Percentiles rank a stretch among this genome's conserved stretches.
These are phyloP conservation scores for Beaufortia kweichowensis DNA, from an alignment of 2,113 vertebrate genomes.

Conservation along the genomic window DNA sequence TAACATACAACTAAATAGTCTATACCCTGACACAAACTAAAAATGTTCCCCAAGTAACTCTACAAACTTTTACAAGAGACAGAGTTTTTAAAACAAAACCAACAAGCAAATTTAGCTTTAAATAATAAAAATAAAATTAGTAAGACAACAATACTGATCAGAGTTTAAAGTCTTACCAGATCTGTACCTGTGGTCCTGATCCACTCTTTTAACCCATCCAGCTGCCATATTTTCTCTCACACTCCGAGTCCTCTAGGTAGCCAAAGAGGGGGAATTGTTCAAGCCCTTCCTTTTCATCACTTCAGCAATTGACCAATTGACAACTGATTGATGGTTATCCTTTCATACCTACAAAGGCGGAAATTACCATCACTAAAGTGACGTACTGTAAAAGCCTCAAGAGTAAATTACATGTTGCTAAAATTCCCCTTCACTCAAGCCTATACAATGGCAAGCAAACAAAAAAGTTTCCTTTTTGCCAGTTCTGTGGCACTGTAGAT, in stretches of 20 bases:
- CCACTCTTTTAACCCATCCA: slow-evolving; percentile 77
- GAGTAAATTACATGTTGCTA: slow-evolving; percentile 99
- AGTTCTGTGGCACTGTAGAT: slow-evolving; percentile 91
- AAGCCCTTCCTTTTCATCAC: slow-evolving; percentile 91
- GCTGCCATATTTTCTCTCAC: slow-evolving; percentile 83
- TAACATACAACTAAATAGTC: not conserved
- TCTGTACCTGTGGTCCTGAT: slow-evolving; percentile 69
- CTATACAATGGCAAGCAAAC: slow-evolving; percentile 85
- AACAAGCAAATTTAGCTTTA: no score
- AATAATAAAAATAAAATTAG: not conserved
- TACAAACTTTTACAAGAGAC: no score
- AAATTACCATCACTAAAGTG: slow-evolving; percentile 99
- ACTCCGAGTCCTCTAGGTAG: slow-evolving; percentile 87
- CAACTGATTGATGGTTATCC: slow-evolving; percentile 99
- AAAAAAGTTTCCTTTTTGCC: slow-evolving; percentile 91
- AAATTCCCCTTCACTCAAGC: slow-evolving; percentile 87
- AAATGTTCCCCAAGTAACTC: not conserved
- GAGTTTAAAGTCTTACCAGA: slow-evolving; percentile 32
- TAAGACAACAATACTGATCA: not conserved
- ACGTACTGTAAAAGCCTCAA: slow-evolving; percentile 97
- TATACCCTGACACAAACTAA: not conserved
- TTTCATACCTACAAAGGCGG: slow-evolving; percentile 93
- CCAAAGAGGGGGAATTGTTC: slow-evolving; percentile 87
- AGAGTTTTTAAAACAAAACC: no score
- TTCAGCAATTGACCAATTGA: slow-evolving; percentile 98